Evolutionary conservation across 2,113 vertebrate species (phyloP), one percentile per base, ranked within the genome.

Genomic region (Aptenodytes patagonicus): DNA sequence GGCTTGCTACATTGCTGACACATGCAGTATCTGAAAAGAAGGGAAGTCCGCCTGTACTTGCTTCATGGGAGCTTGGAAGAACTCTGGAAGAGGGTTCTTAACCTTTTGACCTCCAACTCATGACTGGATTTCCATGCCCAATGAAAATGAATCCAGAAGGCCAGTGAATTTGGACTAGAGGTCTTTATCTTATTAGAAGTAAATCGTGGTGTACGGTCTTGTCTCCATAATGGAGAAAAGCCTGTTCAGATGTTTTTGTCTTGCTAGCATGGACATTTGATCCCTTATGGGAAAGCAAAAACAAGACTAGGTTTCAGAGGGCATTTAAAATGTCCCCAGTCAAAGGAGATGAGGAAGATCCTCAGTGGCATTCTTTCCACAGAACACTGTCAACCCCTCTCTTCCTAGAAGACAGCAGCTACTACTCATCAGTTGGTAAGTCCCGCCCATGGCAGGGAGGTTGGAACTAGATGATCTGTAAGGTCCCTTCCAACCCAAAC

Each of bases 21-120:
- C 93, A 91, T 87, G 89, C 83, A 96, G 51, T 83, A 90, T 80
- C 87, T 82, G 80, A 90, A 85, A 94, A 70, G 76, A 95, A 91
- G 60, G 90, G 75, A 92, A 95, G 36, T 42, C 34, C 19, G 64
- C 65, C 83, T 75, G 54, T 44, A 80, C 32, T 58, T 93, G 75
- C 57, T 71, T 73, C 32, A 31, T 22, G 49, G 70, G 65, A 89
- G 58, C 24, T 21, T 49, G 47, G 60, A 42, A 95, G 52, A 91
- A 49, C 46, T 55, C 83, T 93, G 79, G 83, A 81, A 94, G 51
- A 86, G 68, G 60, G 21, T 54, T 70, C 42, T 87, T 61, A 80
- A 62, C 57, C 69, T 83, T 96, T 36, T 78, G 64, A 64, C 62
- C 42, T 95, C 86, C 92, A 89, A 89, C 55, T 70, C 73, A 70